These are phyloP conservation scores for Aporrectodea caliginosa DNA, from an alignment of 1,140 invertebrate species.

Conservation along the genomic window DNA sequence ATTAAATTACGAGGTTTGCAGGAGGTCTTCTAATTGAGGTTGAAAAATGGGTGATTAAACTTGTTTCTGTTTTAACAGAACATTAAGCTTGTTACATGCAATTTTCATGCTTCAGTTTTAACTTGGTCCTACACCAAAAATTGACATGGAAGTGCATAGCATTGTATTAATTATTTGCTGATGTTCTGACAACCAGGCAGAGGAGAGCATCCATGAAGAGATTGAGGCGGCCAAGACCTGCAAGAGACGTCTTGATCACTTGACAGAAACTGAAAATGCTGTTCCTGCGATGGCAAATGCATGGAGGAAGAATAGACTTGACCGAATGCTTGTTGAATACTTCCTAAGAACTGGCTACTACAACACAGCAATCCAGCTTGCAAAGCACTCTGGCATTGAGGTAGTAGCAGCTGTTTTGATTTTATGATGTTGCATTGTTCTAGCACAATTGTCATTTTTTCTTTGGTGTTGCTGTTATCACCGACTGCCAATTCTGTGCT, in stretches of 20 bases:
- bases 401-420: conserved; percentile 35
- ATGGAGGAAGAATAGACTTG: conserved; percentile 82
- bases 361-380: conserved; percentile 77
- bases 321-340: conserved; percentile 94
- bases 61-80: no score
- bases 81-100: no score
- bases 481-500: not conserved
- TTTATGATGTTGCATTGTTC: not conserved
- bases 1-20: no score
- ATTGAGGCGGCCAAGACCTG: conserved; percentile 78
- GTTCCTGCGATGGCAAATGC: conserved; percentile 59
- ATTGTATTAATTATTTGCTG: no score
- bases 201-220: conserved; percentile 87
- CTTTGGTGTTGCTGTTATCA: not conserved
- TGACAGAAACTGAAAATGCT: conserved; percentile 73
- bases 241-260: conserved; percentile 83
- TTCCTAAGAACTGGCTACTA: conserved; percentile 94
- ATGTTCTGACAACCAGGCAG: no score
- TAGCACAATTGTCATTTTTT: not conserved
- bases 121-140: no score
- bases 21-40: no score
- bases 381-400: conserved; percentile 74
- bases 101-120: no score
- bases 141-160: no score
- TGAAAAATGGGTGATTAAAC: no score